Evolutionary conservation across 2,888 invertebrate species (phyloP), one percentile per base, ranked within the genome.

Genomic region (Acleris sparsana): DNA sequence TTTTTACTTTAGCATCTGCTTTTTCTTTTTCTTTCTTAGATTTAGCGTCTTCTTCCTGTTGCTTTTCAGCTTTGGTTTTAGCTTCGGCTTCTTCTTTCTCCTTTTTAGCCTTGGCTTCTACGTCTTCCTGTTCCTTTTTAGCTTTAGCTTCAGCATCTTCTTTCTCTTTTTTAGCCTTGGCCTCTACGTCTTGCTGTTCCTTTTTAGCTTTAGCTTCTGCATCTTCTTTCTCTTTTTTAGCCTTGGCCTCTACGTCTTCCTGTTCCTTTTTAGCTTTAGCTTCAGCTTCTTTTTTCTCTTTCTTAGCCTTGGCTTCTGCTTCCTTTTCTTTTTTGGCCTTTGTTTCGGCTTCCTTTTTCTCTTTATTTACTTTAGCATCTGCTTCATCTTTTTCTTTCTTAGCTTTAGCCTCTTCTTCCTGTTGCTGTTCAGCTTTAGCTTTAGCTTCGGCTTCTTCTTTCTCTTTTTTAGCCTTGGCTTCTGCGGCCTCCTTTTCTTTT

Each of bases 251-350:
- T 69, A 69, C 53, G 77, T 61, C 20, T 43, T 58, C 46, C 44
- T 62, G 53, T 43, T 58, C 51, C 53, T 57, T 63, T 64, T 22
- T 64, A 56, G 43, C 67, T 57, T 44, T 68, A n/a, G n/a, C n/a
- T n/a, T n/a, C n/a, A 59, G 44, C 63, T 62, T 66, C 67, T 62
- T 65, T 64, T 68, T 52, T 69, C 3, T 22, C 3, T 67, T 16
- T 64, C 72, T 57, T 71, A 0, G n/a, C 46, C 48, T 63, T 43
- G 1, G 55, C 46, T 53, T 64, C 53, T 25, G n/a, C n/a, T n/a
- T 71, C 74, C 29, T 77, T 75, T 67, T 74, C 62, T 60, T 70
- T 67, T 58, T 65, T 29, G 69, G 65, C 62, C 65, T 62, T n/a
- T n/a, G n/a, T n/a, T n/a, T n/a, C n/a, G n/a, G n/a, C n/a, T 46